Evolutionary conservation across 2,888 invertebrate genomes (phyloP), one percentile per base, ranked within the genome.

Genomic region (Cheilosia pagana): DNA sequence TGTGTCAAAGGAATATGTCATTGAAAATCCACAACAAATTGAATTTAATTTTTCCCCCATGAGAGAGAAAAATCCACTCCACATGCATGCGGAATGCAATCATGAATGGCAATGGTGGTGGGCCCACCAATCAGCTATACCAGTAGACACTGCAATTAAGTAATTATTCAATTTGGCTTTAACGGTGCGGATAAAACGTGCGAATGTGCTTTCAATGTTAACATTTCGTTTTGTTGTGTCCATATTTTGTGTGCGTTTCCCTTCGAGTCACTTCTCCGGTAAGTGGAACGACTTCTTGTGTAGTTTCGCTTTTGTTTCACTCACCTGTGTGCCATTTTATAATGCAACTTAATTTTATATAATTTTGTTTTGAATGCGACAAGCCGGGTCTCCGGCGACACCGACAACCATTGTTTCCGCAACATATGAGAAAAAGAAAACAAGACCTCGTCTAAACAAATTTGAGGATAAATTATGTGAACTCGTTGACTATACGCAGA

Each of bases 151-250:
- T 19, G 65, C 72, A 83, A 83, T 83, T 74, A 83, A 74, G 78
- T 78, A 83, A 83, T 83, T 83, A 83, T 74, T 78, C 82, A 83
- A 83, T 83, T 83, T 74, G 55, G 50, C 55, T 48, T 67, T 59
- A 78, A 78, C 78, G 63, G 78, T 74, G 74, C 78, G 68, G 82
- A 68, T 78, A 78, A 83, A 83, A 83, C 78, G 78, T 83, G 82
- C 82, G 68, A 78, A 78, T 35, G 39, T 59, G 68, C 78, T 59
- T 62, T 62, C 68, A 62, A 60, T 50, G 55, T 57, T 50, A n/a
- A 65, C 52, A 72, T 50, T 65, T 25, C 41, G 31, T 57, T 57
- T 57, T 57, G 39, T 52, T 72, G 35, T 39, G 35, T 31, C 5
- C 19, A 48, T 21, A 19, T 48, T 48, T 48, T 48, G 14, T 14